Conservation (phyloP, 2,888 invertebrate genomes). For the Agrypnus murinus region DNA sequence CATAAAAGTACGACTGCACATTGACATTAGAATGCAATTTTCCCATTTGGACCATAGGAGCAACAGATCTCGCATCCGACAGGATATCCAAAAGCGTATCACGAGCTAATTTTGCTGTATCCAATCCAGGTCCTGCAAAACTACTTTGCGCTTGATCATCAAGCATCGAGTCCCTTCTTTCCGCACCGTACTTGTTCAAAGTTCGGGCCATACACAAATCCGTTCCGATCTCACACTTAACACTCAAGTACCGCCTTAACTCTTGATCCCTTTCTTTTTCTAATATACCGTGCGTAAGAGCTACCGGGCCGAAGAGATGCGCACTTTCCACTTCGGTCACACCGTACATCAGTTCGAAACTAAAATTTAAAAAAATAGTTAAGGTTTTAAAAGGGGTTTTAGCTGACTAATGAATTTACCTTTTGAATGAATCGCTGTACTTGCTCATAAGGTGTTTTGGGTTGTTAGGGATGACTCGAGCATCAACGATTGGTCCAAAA, state of each 20-base stretch:
- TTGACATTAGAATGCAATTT: conserved; percentile 85
- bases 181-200: conserved; percentile 75
- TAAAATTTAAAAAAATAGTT: conserved; percentile 64
- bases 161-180: conserved; percentile 49
- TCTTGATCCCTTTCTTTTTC: conserved; percentile 85
- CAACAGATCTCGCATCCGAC: conserved; percentile 90
- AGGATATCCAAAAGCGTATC: conserved; percentile 90
- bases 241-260: conserved; percentile 84
- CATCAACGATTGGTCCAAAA: conserved; percentile 91
- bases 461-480: conserved; percentile 87
- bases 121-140: conserved; percentile 57
- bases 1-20: conserved; percentile 89
- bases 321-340: conserved; percentile 89
- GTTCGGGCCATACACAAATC: conserved; percentile 79
- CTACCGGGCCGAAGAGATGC: conserved; percentile 82
- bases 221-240: conserved; percentile 85
- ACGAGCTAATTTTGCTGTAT: conserved; percentile 68
- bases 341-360: conserved; percentile 91
- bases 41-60: conserved; percentile 86
- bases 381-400: neutral
- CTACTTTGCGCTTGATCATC: conserved; percentile 53
- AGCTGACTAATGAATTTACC: conserved; percentile 71
- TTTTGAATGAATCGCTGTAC: conserved; percentile 82
- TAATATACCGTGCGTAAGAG: conserved; percentile 82
- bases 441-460: conserved; percentile 85